These are phyloP conservation scores for Kryptolebias ocellatus DNA, from an alignment of 2,797 vertebrate species.

Conservation along the genomic window DNA sequence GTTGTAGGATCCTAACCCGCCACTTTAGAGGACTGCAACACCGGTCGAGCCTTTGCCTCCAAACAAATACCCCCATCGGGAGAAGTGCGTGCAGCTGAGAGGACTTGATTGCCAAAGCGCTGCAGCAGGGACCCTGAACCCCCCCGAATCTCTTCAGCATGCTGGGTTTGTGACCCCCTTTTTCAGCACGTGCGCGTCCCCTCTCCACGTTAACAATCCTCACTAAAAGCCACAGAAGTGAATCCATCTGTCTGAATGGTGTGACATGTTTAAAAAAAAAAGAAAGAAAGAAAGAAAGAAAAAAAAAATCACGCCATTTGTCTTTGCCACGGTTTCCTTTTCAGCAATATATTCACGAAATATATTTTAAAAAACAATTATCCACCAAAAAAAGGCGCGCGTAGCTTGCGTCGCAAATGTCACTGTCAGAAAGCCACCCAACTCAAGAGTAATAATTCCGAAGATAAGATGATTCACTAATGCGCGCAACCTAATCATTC, in stretches of 20 bases:
- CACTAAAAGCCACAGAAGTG: neutral
- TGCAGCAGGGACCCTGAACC: neutral
- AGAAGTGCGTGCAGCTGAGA: constrained; percentile 7
- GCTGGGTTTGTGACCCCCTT: neutral
- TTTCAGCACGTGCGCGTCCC: neutral
- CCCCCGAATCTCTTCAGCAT: neutral
- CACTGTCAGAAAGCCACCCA: constrained; percentile 20
- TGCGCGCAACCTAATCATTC: constrained; percentile 37
- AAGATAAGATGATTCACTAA: constrained; percentile 31
- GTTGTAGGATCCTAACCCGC: neutral
- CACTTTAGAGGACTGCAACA: neutral
- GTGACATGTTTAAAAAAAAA: neutral
- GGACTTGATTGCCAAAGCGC: neutral
- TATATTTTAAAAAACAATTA: constrained; percentile 1
- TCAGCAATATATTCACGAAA: no score
- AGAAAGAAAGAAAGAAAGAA: no score
- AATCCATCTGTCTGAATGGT: neutral
- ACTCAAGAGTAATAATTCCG: constrained; percentile 21
- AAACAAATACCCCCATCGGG: neutral
- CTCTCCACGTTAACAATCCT: neutral
- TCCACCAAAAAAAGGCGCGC: neutral
- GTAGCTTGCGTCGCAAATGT: constrained; percentile 15
- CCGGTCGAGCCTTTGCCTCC: neutral
- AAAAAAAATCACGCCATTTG: neutral
- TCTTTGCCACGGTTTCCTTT: neutral